Percentiles rank a stretch among this genome's conserved stretches.
phyloP scores from a whole-genome alignment of 2,113 vertebrate genomes.

The Chrysochloris asiatica region DNA sequence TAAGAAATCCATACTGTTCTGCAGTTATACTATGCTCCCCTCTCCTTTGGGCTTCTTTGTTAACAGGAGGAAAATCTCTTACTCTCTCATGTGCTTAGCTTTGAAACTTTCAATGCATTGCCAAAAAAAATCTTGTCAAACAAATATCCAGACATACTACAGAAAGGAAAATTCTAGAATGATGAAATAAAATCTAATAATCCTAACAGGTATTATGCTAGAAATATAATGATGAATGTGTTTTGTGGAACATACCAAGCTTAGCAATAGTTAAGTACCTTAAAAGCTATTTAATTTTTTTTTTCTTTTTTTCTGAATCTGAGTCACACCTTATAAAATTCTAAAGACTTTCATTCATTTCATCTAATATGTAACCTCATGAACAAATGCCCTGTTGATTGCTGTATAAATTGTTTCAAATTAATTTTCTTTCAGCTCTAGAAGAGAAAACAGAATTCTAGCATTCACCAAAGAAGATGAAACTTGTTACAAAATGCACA shows the following conservation, averaged over 20 bases:
- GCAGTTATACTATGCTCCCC: not conserved
- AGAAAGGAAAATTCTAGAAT: slow-evolving; percentile 75
- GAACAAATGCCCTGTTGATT: slow-evolving; percentile 20
- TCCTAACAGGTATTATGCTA: slow-evolving; percentile 60
- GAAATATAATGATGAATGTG: slow-evolving; percentile 57
- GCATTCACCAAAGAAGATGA: too few relatives aligned
- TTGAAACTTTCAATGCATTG: slow-evolving; percentile 59
- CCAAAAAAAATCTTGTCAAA: slow-evolving; percentile 66
- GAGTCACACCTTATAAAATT: slow-evolving; percentile 67
- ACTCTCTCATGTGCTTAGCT: slow-evolving; percentile 58
- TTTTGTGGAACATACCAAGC: slow-evolving; percentile 59
- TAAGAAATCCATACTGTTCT: slow-evolving; percentile 8
- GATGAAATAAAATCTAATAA: slow-evolving; percentile 73
- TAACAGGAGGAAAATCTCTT: slow-evolving; percentile 66
- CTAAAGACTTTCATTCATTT: slow-evolving; percentile 56
- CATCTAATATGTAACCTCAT: not conserved
- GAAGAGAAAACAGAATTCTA: not conserved
- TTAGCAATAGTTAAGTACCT: slow-evolving; percentile 59
- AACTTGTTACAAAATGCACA: not conserved
- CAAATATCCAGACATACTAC: slow-evolving; percentile 65
- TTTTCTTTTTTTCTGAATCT: slow-evolving; percentile 48
- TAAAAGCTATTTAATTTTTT: slow-evolving; percentile 64
- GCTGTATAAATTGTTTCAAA: slow-evolving; percentile 14
- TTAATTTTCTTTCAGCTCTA: slow-evolving; percentile 31
- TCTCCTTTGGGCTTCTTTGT: slow-evolving; percentile 58